Evolutionary conservation across 2,113 vertebrate species (phyloP).

Genomic region (Phalacrocorax aristotelis): DNA sequence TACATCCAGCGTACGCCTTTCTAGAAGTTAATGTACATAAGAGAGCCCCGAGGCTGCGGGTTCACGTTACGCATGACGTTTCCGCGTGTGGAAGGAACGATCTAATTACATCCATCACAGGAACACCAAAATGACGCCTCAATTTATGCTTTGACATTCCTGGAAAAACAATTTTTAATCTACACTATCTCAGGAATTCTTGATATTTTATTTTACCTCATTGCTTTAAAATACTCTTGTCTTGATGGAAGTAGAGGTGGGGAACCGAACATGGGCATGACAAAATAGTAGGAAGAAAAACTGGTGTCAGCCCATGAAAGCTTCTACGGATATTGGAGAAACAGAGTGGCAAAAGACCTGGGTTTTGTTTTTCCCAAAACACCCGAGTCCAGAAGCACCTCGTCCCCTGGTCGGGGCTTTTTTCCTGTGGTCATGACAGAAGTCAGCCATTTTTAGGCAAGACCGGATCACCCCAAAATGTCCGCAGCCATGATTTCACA

Average conservation of each 20-base stretch:
- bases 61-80: background rate
- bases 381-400: background rate
- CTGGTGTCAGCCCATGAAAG: background rate
- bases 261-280: background rate
- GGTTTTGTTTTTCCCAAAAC: background rate
- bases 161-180: constrained; percentile 8
- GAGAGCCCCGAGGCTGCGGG: background rate
- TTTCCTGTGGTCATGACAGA: background rate
- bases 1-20: background rate
- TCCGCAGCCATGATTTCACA: background rate
- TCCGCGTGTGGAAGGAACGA: background rate
- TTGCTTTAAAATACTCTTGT: background rate
- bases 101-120: background rate
- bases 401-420: rapidly evolving
- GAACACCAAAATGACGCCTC: background rate
- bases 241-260: background rate
- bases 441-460: background rate
- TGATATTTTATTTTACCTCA: background rate
- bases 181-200: background rate
- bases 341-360: background rate
- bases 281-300: background rate
- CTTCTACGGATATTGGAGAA: background rate
- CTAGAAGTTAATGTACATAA: background rate
- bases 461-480: background rate
- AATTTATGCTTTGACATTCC: constrained; percentile 1